These are phyloP conservation scores for Lasioglossum malachurum DNA, from an alignment of 2,888 invertebrate species.

Conservation along the genomic window DNA sequence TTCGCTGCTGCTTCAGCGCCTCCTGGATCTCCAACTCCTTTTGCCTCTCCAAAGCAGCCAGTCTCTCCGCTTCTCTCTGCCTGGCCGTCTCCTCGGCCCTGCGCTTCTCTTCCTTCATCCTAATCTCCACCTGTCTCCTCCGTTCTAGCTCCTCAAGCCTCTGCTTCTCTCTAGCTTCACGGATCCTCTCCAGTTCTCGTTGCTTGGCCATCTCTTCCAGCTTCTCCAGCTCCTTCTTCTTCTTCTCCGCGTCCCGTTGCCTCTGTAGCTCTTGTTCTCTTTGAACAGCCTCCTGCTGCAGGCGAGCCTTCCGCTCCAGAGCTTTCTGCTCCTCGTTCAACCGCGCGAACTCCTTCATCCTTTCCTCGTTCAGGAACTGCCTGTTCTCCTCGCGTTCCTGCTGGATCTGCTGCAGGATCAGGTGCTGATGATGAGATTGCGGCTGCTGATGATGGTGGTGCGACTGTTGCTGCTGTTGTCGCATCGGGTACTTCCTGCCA, in stretches of 20 bases:
- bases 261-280: constrained; percentile 78
- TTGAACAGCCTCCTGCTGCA: constrained; percentile 74
- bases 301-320: constrained; percentile 76
- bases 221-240: constrained; percentile 78
- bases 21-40: constrained; percentile 73
- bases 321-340: constrained; percentile 79
- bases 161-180: constrained; percentile 78
- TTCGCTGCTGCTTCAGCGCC: constrained; percentile 65
- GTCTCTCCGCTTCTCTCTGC: constrained; percentile 72
- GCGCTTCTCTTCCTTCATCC: constrained; percentile 74
- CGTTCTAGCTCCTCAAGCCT: constrained; percentile 76
- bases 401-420: constrained; percentile 79
- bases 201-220: constrained; percentile 79
- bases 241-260: constrained; percentile 79
- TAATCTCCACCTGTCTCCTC: constrained; percentile 71
- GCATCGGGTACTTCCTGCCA: constrained; percentile 70
- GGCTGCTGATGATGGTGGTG: constrained; percentile 58
- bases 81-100: constrained; percentile 71
- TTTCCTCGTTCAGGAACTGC: constrained; percentile 77
- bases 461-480: constrained; percentile 61
- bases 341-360: constrained; percentile 78
- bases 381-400: constrained; percentile 78
- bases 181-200: constrained; percentile 78
- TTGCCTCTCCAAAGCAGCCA: constrained; percentile 72
- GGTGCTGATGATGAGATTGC: constrained; percentile 62